Evolutionary conservation across 2,113 vertebrate genomes (phyloP).

Genomic region (Shinisaurus crocodilurus): DNA sequence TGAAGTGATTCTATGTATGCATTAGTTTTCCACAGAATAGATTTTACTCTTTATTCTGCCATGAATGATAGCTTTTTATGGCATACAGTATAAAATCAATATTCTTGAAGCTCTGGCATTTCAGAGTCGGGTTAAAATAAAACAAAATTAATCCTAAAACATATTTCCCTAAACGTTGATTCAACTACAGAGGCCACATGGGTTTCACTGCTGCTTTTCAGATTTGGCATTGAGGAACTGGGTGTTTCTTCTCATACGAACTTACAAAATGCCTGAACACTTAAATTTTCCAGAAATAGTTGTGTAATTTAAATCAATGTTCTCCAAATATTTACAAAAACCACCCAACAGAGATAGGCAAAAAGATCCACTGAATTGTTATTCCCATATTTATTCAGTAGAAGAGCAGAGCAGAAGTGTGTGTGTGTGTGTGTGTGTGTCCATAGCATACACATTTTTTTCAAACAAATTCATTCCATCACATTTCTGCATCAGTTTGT

Average conservation of each 20-base stretch:
- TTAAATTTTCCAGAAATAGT: not conserved
- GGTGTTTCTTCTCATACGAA: not conserved
- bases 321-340: not conserved
- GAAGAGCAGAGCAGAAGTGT: not conserved
- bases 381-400: not conserved
- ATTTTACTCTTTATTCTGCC: not conserved
- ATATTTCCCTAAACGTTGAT: constrained; percentile 44
- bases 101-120: constrained; percentile 40
- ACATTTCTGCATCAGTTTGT: not conserved
- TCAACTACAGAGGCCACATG: constrained; percentile 27
- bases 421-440: not conserved
- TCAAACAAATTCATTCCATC: not conserved
- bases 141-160: constrained; percentile 46
- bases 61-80: constrained; percentile 23
- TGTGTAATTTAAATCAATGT: not conserved
- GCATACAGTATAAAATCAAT: not conserved
- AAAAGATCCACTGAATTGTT: not conserved
- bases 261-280: not conserved
- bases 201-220: not conserved
- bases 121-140: constrained; percentile 45
- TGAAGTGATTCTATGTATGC: constrained; percentile 51
- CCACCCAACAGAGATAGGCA: not conserved
- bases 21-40: constrained; percentile 27
- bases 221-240: not conserved
- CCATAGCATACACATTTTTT: not conserved